phyloP scores from a whole-genome alignment of 2,113 vertebrate genomes.

The Amphilophus citrinellus region DNA sequence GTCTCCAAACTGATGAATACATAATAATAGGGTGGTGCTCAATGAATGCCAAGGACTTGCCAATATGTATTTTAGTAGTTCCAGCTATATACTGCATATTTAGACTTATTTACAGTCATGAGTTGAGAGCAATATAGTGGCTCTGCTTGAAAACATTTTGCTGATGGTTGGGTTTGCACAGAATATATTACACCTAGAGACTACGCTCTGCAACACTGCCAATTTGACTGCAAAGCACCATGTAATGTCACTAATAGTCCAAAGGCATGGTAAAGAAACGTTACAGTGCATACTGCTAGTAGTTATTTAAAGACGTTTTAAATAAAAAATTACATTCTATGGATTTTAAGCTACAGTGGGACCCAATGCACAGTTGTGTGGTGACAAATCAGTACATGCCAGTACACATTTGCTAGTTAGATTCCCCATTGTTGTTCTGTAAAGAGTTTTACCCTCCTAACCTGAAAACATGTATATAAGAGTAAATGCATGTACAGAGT shows the following conservation, averaged over 20 bases:
- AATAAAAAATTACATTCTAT: background rate
- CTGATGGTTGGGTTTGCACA: constrained; percentile 33
- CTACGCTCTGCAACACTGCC: constrained; percentile 65
- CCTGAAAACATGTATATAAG: constrained; percentile 22
- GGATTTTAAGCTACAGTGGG: constrained; percentile 23
- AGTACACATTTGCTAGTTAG: constrained; percentile 7
- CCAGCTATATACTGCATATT: constrained; percentile 57
- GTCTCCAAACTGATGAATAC: constrained; percentile 56
- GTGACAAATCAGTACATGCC: constrained; percentile 25
- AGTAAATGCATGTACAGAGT: constrained; percentile 35
- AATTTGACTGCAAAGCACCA: constrained; percentile 54
- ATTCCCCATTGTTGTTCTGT: constrained; percentile 43
- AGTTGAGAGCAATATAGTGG: constrained; percentile 18
- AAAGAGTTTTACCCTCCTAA: background rate
- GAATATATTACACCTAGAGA: constrained; percentile 16
- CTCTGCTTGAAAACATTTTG: constrained; percentile 15
- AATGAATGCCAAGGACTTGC: constrained; percentile 77
- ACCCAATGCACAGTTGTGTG: constrained; percentile 29
- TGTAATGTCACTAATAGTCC: constrained; percentile 3
- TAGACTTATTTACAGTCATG: constrained; percentile 42
- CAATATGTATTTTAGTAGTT: constrained; percentile 64
- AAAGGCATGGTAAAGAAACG: constrained; percentile 9
- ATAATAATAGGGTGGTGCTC: constrained; percentile 68
- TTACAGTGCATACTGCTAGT: constrained; percentile 1
- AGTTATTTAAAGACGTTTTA: constrained; percentile 1